phyloP scores from a whole-genome alignment of 2,888 invertebrate genomes.

The Synanthedon myopaeformis region DNA sequence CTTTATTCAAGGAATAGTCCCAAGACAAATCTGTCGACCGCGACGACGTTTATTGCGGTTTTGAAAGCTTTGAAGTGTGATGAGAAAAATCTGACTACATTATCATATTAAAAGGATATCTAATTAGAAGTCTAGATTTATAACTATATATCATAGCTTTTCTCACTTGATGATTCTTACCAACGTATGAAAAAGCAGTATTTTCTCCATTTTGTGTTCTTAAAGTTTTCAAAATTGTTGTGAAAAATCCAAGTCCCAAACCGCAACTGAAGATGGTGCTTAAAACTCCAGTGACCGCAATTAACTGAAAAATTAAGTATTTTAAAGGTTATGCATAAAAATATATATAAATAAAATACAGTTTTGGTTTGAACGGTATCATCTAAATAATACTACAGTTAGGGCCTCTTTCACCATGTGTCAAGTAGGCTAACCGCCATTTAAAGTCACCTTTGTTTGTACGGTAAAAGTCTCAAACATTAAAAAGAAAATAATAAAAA shows the following conservation, averaged over 20 bases:
- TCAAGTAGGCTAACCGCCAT: too few relatives aligned
- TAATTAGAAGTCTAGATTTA: too few relatives aligned
- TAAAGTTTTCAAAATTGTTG: constrained; percentile 2
- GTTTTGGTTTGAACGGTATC: too few relatives aligned
- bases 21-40: neutral
- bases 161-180: neutral
- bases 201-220: neutral
- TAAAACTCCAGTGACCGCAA: constrained; percentile 12
- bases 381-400: too few relatives aligned
- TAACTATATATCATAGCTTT: too few relatives aligned
- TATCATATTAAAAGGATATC: too few relatives aligned
- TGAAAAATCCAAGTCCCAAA: constrained; percentile 13
- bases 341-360: too few relatives aligned
- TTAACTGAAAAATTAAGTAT: constrained; percentile 7
- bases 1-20: neutral
- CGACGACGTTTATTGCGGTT: neutral
- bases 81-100: neutral
- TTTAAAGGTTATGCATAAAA: too few relatives aligned
- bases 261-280: constrained; percentile 16
- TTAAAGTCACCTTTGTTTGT: too few relatives aligned
- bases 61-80: neutral
- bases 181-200: constrained; percentile 4
- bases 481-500: too few relatives aligned
- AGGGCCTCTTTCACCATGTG: too few relatives aligned
- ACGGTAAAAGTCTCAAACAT: too few relatives aligned